Evolutionary conservation across 2,113 vertebrate species (phyloP), one percentile per base, ranked within the genome.

Genomic region (Indri indri): DNA sequence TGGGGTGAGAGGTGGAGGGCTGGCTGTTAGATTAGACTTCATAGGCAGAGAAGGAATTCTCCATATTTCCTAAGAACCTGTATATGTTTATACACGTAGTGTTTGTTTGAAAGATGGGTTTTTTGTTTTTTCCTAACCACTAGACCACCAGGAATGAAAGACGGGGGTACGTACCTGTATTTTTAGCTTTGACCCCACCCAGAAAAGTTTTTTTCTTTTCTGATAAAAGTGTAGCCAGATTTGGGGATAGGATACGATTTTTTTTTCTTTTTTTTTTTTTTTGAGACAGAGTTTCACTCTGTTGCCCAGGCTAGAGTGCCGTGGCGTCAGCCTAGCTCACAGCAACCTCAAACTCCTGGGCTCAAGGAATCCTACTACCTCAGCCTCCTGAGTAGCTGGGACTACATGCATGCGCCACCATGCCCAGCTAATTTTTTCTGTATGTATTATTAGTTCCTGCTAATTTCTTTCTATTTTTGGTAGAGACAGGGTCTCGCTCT

Each of bases 51-150:
- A 90, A 73, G 18, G 25, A 89, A 68, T 88, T 34, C 8, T 96
- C 27, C 45, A 9, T 73, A 37, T 96, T 96, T 96, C 45, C 50
- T 71, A 57, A 91, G 77, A 97, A 95, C 88, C 23, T 52, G 76
- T n/a, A 59, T 92, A 23, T 81, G 27, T 96, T 91, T 93, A 65
- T 86, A 96, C 94, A 87, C 88, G 80, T 17, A 68, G 9, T 92
- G 61, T 91, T 90, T 95, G 59, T 50, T n/a, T 76, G 82, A 92
- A 93, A 52, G 42, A 42, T 63, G 54, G 54, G 20, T 57, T 34
- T 66, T 13, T 80, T 91, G 37, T 80, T 61, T 30, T 27, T 61
- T 61, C 30, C 25, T 63, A 63, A 27, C 54, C 54, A 57, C 4
- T 63, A 63, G 59, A 63, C 25, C 9, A 63, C 59, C 59, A 63